Evolutionary conservation across 2,888 invertebrate species (phyloP).

Genomic region (Harpagoxenus sublaevis): DNA sequence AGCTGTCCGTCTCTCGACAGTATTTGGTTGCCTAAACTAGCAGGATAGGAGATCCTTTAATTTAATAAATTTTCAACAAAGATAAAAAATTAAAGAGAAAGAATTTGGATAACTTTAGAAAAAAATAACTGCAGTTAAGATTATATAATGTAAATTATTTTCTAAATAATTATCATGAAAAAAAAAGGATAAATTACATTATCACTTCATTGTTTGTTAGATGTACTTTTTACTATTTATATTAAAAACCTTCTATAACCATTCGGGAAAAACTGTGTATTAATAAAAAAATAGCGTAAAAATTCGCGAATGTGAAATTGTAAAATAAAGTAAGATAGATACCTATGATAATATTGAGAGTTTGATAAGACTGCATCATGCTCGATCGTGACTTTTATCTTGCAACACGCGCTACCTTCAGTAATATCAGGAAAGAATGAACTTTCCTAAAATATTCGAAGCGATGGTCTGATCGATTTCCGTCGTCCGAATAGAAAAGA

Average conservation of each 20-base stretch:
- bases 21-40: neutral
- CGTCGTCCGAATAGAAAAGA: constrained; percentile 17
- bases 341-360: neutral
- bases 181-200: neutral
- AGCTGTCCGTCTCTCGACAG: neutral
- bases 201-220: neutral
- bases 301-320: neutral
- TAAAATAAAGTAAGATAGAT: neutral
- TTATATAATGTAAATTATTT: neutral
- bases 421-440: neutral
- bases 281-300: neutral
- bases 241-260: neutral
- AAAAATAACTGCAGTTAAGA: neutral
- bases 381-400: neutral
- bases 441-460: constrained; percentile 31
- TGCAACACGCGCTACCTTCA: neutral
- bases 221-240: neutral
- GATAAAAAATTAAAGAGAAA: neutral
- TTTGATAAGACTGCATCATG: neutral
- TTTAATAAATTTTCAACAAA: constrained; percentile 23
- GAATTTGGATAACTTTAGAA: neutral
- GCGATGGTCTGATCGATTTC: constrained; percentile 39
- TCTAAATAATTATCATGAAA: neutral
- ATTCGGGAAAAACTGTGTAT: neutral
- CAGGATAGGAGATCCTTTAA: neutral